Evolutionary conservation across 2,113 vertebrate species (phyloP).

Genomic region (Periophthalmus modestus): DNA sequence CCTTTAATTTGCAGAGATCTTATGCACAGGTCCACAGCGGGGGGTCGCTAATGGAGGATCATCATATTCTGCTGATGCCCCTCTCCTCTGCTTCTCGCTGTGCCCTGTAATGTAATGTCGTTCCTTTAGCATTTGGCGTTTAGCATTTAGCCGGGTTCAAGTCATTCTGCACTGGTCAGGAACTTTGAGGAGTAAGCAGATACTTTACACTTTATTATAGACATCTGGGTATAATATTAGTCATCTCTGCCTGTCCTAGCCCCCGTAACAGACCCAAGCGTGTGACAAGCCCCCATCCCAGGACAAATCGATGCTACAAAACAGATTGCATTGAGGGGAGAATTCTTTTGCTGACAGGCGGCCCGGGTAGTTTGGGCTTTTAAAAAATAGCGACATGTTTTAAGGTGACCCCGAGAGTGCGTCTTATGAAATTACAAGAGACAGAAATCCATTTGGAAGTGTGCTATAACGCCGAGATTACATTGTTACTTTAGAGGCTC

Average conservation of each 20-base stretch:
- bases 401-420: slow-evolving; percentile 83
- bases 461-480: slow-evolving; percentile 80
- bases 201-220: slow-evolving; percentile 79
- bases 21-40: slow-evolving; percentile 30
- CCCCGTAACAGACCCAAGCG: slow-evolving; percentile 73
- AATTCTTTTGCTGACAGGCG: slow-evolving; percentile 79
- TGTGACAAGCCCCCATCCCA: slow-evolving; percentile 73
- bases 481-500: slow-evolving; percentile 81
- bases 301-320: slow-evolving; percentile 80
- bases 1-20: slow-evolving; percentile 32
- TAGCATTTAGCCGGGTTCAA: slow-evolving; percentile 77
- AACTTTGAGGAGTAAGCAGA: slow-evolving; percentile 79
- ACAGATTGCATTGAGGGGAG: slow-evolving; percentile 78
- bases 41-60: slow-evolving; percentile 63
- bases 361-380: slow-evolving; percentile 75
- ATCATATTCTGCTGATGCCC: slow-evolving; percentile 70
- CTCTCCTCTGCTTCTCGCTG: slow-evolving; percentile 47
- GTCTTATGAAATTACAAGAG: slow-evolving; percentile 82
- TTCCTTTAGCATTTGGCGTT: slow-evolving; percentile 80
- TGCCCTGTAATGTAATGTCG: slow-evolving; percentile 63
- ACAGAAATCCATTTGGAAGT: slow-evolving; percentile 84
- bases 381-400: slow-evolving; percentile 82
- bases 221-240: slow-evolving; percentile 84
- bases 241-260: slow-evolving; percentile 74
- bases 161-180: slow-evolving; percentile 73